Conservation (phyloP, 2,113 vertebrate genomes). For the Tachysurus fulvidraco region DNA sequence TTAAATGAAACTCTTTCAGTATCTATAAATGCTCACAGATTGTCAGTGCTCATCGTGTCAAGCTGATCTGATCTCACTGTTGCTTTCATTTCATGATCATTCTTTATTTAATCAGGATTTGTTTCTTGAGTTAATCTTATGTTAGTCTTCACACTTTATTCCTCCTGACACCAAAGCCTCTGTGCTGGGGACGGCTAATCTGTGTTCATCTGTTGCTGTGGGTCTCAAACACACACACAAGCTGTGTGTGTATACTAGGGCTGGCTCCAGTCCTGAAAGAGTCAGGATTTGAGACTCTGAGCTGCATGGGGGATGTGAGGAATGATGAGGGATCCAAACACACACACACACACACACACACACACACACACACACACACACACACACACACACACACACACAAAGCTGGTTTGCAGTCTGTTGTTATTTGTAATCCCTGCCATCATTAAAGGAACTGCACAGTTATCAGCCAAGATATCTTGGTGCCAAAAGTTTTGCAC, state of each 20-base stretch:
- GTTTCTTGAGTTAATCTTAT: not conserved
- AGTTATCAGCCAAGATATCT: not conserved
- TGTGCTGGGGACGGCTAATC: not conserved
- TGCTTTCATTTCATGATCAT: not conserved
- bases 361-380: not conserved
- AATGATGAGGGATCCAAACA: not conserved
- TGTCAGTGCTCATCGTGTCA: not conserved
- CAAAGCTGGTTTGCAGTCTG: not conserved
- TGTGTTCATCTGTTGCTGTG: not conserved
- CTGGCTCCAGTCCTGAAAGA: constrained; percentile 1
- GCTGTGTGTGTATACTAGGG: not conserved
- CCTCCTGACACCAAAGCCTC: not conserved
- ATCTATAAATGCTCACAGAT: not conserved
- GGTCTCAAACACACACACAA: not conserved
- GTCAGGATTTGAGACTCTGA: constrained; percentile 11
- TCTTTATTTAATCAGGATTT: not conserved
- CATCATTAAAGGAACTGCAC: not conserved
- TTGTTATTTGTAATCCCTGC: not conserved
- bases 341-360: not conserved
- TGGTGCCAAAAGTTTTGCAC: not conserved
- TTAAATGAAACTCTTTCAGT: not conserved
- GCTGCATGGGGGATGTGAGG: constrained; percentile 8
- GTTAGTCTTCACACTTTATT: not conserved
- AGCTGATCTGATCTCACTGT: not conserved
- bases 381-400: not conserved